Base-by-base conservation (phyloP, 1,140 invertebrate genomes). In the Ips typographus region DNA sequence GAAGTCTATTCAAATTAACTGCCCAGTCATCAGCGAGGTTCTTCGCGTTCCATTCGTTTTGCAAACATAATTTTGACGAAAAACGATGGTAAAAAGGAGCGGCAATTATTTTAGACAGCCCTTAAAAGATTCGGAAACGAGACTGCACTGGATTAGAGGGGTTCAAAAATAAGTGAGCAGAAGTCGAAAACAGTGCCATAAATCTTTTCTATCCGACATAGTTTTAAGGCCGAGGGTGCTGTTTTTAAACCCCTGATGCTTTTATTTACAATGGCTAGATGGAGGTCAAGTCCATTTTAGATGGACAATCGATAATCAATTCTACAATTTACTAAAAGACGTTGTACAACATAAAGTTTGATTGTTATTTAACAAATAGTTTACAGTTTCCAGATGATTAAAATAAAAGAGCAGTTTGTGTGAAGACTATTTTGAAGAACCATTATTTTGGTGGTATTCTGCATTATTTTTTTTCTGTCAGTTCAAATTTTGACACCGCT, bases 241-340 rank as follows among this genome's bases (percentile, higher is more conserved):
- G n/a, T 56, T 56, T 56, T 56, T 56, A 36, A 56, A 56, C 38
- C 53, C 39, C 53, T 8, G 7, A 8, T 49, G 22, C 22, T 49
- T 49, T 49, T 49, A 8, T 49, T 22, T 22, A 49, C 7, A 49
- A 49, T 49, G 1, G 7, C 22, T 49, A 49, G 7, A 49, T 22
- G 7, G 7, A 49, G 47, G 22, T 49, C 22, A 22, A 22, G 22
- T 22, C 22, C 22, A 22, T 22, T 22, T 22, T 22, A 22, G 22
- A 22, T 22, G 22, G 22, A 22, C 22, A 22, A 22, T 22, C 22
- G 22, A 22, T 22, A 22, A 22, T 22, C 22, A 22, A 22, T 22
- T 22, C 22, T 22, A 22, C 22, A 22, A 22, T 22, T 22, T 22
- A 22, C 22, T 22, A 22, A 22, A 22, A 22, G 22, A 22, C 22